Evolutionary conservation across 1,140 invertebrate genomes (phyloP), one percentile per base, ranked within the genome.

Genomic region (Rhysida immarginata): DNA sequence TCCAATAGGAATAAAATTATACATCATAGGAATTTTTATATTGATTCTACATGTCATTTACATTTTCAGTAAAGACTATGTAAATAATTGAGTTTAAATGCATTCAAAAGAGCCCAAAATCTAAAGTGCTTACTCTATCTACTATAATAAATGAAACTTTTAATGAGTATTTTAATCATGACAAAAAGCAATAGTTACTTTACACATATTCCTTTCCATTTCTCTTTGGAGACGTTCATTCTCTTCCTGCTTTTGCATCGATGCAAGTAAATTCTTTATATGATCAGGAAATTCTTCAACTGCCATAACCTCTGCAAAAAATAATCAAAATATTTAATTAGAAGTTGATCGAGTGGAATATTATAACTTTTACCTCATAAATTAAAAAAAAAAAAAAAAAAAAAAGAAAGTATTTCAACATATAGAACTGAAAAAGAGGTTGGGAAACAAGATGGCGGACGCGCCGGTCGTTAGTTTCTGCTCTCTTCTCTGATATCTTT

Each of bases 201-300:
- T 81, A 61, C 77, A 78, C 55, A 79, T 77, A 44, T 77, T 77
- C 43, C 77, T 76, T 53, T 82, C 76, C 54, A 77, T 69, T 66
- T 81, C 74, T 61, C 75, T 65, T 63, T 75, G 66, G 56, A 75
- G 71, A 43, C 75, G 68, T 44, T 85, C 80, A 27, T 71, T 72
- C 65, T 87, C 81, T 61, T 85, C 83, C 54, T 78, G 76, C 45
- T 82, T 75, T 59, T 79, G 73, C 65, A 87, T 75, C 58, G 78
- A 76, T 45, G 77, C 71, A 54, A 87, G 69, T 26, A 87, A 67
- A 25, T 75, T 73, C 66, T 78, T 79, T 55, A 90, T 80, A 68
- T 88, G 84, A 25, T 74, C 69, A 8, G 86, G 85, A 69, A 91
- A 86, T 45, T 85, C 76, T 29, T 80, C 78, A 14, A 74, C 69